phyloP scores from a whole-genome alignment of 2,113 vertebrate genomes.

The Antidorcas marsupialis region DNA sequence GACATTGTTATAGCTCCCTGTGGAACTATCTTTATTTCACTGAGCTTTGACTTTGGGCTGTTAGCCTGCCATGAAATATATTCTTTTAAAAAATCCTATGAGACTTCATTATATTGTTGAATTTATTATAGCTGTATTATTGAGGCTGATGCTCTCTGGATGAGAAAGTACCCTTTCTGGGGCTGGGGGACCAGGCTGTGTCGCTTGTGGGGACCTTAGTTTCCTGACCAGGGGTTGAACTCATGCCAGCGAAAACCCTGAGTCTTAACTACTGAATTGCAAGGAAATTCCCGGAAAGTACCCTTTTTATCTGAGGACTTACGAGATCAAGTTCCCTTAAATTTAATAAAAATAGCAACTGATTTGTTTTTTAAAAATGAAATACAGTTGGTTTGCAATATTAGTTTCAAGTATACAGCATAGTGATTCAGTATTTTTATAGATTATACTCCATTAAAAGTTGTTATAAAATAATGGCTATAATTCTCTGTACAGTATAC shows the following conservation, averaged over 20 bases:
- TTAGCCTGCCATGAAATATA: slow-evolving; percentile 41
- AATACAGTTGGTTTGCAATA: not conserved
- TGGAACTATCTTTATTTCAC: slow-evolving; percentile 51
- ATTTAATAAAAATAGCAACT: slow-evolving; percentile 21
- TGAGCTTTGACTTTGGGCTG: slow-evolving; percentile 41
- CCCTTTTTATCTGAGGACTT: slow-evolving; percentile 13
- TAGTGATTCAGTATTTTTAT: not conserved
- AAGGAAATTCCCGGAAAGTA: not conserved
- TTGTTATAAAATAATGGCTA: not conserved
- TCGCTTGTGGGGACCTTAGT: not conserved
- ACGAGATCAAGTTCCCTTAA: not conserved
- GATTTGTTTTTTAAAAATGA: not conserved
- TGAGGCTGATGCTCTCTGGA: not conserved
- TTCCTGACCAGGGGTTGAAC: not conserved
- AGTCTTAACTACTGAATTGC: not conserved
- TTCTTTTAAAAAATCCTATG: slow-evolving; percentile 37
- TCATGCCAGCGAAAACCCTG: not conserved
- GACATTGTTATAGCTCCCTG: not conserved
- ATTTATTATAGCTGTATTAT: slow-evolving; percentile 23
- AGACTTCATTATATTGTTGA: slow-evolving; percentile 16
- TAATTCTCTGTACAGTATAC: not conserved
- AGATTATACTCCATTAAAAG: not conserved
- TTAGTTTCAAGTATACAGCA: not conserved
- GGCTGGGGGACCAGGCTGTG: not conserved
- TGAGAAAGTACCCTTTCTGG: not conserved